Base-by-base conservation (phyloP, 2,888 invertebrate genomes). In the Crioceris asparagi region DNA sequence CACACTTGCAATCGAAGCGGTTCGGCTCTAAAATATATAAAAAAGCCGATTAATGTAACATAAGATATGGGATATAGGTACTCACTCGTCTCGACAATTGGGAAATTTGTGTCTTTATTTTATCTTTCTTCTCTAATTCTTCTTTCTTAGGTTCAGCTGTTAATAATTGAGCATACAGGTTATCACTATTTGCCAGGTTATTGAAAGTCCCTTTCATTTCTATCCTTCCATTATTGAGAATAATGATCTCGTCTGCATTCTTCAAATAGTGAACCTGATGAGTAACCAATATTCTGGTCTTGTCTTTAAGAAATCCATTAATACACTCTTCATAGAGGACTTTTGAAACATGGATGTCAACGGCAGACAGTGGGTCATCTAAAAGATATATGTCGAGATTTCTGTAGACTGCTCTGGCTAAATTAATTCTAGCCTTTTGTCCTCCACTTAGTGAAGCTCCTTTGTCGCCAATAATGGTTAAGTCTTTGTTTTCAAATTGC, bases 211-310 rank as follows among this genome's bases (percentile, higher is more conserved):
- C 71, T 52, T 67, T 61, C 5, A 61, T 61, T 47, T 65, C 64
- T 27, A 11, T 27, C 39, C 67, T 62, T 64, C 74, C 77, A 54
- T 75, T 70, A 39, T 72, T 68, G 18, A 83, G 55, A 32, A 81
- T 69, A 29, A 82, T 61, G 29, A 83, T 77, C 18, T 68, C 68
- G 53, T 80, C 77, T 1, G 77, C 80, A 32, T 73, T 67, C 45
- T 76, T 75, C 6, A 83, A 64, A 58, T 81, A 82, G 54, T 88
- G 86, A n/a, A 86, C 70, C 59, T 90, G 88, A 67, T 90, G 88
- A 0, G 88, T 90, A 40, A 86, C 83, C 10, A 90, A 71, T 37
- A 90, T 73, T 29, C 82, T 68, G 0, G 83, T 81, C 54, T 77
- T 77, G 3, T 74, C 67, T 29, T 68, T 68, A 44, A 88, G 65